Evolutionary conservation across 1,140 invertebrate species (phyloP), one percentile per base, ranked within the genome.

Genomic region (Bombus superbus): DNA sequence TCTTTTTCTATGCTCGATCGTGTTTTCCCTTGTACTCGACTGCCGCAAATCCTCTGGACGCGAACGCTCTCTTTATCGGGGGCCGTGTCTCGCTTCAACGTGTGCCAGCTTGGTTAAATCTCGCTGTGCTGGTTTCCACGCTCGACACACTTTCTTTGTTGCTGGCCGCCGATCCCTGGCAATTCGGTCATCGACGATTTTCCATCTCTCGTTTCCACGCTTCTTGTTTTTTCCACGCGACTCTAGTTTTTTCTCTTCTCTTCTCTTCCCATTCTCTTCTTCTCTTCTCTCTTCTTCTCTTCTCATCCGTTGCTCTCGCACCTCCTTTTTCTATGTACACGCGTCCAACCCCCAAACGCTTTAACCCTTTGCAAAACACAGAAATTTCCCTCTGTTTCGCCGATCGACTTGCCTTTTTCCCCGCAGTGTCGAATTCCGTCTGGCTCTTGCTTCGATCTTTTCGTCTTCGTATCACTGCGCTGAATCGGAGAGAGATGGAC

Each of bases 1-100:
- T 83, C 86, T 83, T 86, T 88, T 85, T 86, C 82, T 42, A 71
- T 80, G 59, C 82, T 77, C 86, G 82, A 85, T 86, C 83, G 59
- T 86, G 84, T 82, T 88, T 81, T 89, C 72, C 59, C 47, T 66
- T 83, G 82, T 76, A 57, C 68, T 78, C 82, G 47, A 82, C 74
- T 32, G 62, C 32, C 28, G 18, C 59, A 62, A 44, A 44, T 72
- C 47, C 57, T 57, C 42, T 42, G 71, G 9, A 22, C 38, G 69
- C 38, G 38, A 40, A n/a, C 40, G 13, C 35, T 79, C 44, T 25
- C 44, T 69, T 87, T 72, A 66, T n/a, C 68, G 11, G 8, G 2
- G 32, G 1, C 35, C 53, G n/a, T 13, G 25, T 69, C 32, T 75
- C 57, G 47, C 79, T 81, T 81, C 44, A 44, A 59, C 35, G 38